phyloP scores from a whole-genome alignment of 2,888 invertebrate species.

The Petrophora chlorosata region DNA sequence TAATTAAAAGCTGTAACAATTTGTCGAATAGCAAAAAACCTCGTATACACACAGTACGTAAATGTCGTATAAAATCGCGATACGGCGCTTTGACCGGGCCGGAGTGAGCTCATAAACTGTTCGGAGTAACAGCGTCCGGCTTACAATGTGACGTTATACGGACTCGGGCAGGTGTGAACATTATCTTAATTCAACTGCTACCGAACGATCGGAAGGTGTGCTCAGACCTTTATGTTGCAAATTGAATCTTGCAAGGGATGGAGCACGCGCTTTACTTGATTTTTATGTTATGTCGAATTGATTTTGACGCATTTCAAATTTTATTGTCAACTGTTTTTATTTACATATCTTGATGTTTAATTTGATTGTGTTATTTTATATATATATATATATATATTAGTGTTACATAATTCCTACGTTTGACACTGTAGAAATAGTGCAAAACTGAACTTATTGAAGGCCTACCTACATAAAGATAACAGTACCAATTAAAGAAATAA shows the following conservation, averaged over 20 bases:
- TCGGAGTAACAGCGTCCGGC: conserved; percentile 63
- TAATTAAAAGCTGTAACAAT: conserved; percentile 43
- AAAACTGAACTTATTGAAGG: no score
- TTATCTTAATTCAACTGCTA: conserved; percentile 81
- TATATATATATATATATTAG: background rate
- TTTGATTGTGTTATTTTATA: background rate
- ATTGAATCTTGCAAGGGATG: conserved; percentile 42
- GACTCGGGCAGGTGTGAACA: conserved; percentile 77
- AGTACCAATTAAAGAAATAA: no score
- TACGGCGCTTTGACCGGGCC: conserved; percentile 34
- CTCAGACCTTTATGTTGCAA: conserved; percentile 57
- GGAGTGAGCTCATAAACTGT: conserved; percentile 65
- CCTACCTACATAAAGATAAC: no score
- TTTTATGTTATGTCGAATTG: conserved; percentile 22
- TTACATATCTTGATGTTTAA: background rate
- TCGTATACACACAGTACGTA: conserved; percentile 30
- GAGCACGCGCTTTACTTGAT: conserved; percentile 22
- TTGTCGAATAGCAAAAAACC: conserved; percentile 43
- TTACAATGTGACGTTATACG: conserved; percentile 72
- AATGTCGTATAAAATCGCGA: conserved; percentile 37
- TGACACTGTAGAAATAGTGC: no score
- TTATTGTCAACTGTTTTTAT: background rate
- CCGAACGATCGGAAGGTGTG: conserved; percentile 65
- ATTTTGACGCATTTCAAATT: background rate
- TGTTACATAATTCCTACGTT: no score